Conservation (phyloP, 2,113 vertebrate genomes). For the Genyomyrus donnyi region DNA sequence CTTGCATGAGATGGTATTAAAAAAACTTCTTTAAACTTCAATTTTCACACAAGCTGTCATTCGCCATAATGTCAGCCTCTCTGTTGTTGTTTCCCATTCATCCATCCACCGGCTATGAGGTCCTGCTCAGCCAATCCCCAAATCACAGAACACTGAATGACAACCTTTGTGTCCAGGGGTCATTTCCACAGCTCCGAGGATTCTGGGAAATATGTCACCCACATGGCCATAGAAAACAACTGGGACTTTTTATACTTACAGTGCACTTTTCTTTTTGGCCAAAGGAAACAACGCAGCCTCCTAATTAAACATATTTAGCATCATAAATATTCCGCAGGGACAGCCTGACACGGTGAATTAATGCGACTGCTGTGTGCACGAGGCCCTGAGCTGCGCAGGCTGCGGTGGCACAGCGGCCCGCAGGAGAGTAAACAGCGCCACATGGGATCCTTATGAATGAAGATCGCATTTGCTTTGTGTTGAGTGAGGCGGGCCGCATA, state of each 20-base stretch:
- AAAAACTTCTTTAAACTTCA: neutral
- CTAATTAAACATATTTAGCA: constrained; percentile 73
- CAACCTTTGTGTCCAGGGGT: neutral
- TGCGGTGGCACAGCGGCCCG: neutral
- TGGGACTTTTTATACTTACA: constrained; percentile 53
- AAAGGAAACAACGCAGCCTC: constrained; percentile 43
- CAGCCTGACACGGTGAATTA: constrained; percentile 45
- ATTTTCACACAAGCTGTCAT: neutral
- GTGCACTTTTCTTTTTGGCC: constrained; percentile 50
- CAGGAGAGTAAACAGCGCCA: neutral
- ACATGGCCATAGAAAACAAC: constrained; percentile 45
- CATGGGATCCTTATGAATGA: neutral
- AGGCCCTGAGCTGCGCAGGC: neutral
- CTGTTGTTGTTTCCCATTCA: neutral
- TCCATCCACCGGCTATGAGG: neutral
- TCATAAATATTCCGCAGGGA: constrained; percentile 70
- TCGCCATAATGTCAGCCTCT: neutral
- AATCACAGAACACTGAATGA: neutral
- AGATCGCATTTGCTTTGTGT: neutral
- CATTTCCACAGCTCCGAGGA: neutral
- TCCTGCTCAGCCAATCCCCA: neutral
- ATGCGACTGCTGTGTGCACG: neutral
- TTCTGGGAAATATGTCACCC: neutral
- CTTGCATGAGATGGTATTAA: neutral
- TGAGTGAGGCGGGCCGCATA: neutral